Evolutionary conservation across 2,113 vertebrate genomes (phyloP).

Genomic region (Lutjanus erythropterus): DNA sequence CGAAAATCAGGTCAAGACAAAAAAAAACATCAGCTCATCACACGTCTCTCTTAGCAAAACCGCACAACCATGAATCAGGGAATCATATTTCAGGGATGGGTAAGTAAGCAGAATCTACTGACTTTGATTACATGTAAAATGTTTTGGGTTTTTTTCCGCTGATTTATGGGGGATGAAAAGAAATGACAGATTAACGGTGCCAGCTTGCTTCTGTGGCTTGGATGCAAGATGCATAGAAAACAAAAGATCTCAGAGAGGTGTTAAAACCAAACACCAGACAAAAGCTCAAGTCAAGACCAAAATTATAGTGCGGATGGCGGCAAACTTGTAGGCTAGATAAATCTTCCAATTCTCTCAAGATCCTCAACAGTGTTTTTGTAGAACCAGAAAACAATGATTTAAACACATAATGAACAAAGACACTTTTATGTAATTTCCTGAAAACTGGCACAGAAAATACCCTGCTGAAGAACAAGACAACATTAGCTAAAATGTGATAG

Average conservation of each 20-base stretch:
- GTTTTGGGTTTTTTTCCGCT: not conserved
- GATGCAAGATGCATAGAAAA: constrained; percentile 16
- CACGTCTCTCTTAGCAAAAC: constrained; percentile 30
- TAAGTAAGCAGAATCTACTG: not conserved
- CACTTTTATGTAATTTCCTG: not conserved
- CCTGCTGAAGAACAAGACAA: not conserved
- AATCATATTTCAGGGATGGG: constrained; percentile 19
- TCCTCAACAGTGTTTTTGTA: not conserved
- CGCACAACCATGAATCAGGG: constrained; percentile 30
- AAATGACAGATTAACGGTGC: constrained; percentile 16
- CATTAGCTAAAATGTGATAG: not conserved
- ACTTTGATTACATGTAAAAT: not conserved
- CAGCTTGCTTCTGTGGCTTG: constrained; percentile 37
- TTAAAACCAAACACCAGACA: constrained; percentile 18
- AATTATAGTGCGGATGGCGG: not conserved
- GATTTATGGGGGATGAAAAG: constrained; percentile 41
- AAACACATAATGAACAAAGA: not conserved
- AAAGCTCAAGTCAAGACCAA: constrained; percentile 14
- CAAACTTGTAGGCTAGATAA: constrained; percentile 6
- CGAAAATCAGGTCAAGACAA: constrained; percentile 10
- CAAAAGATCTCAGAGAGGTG: constrained; percentile 18
- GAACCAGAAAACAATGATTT: not conserved
- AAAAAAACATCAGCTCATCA: not conserved
- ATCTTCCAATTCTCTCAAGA: not conserved
- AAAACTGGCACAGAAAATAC: not conserved